A percentile compares a stretch with the other conserved stretches of the same genome.
phyloP scores from a whole-genome alignment of 1,140 invertebrate genomes.

The Aphelenchoides besseyi region DNA sequence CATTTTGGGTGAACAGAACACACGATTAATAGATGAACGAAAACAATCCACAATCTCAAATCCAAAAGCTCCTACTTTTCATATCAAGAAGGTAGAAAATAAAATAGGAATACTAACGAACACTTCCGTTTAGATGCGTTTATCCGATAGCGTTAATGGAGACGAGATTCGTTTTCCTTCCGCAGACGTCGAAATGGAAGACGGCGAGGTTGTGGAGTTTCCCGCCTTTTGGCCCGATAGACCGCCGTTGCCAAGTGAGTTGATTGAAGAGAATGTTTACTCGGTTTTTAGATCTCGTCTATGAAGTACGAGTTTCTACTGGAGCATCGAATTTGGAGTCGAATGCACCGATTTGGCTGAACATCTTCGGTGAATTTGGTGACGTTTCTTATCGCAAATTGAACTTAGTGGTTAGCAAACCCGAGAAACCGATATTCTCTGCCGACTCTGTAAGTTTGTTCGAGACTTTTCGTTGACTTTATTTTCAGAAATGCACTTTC shows the following conservation, averaged over 20 bases:
- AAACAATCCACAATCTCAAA: background rate
- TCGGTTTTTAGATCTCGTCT: slow-evolving; percentile 41
- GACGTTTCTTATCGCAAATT: slow-evolving; percentile 37
- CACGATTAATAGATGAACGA: background rate
- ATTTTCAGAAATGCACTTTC: slow-evolving; percentile 26
- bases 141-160: slow-evolving; percentile 42
- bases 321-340: slow-evolving; percentile 17
- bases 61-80: background rate
- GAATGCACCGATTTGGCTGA: slow-evolving; percentile 28
- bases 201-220: slow-evolving; percentile 38
- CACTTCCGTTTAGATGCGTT: slow-evolving; percentile 29
- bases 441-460: slow-evolving; percentile 24
- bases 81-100: slow-evolving; percentile 31
- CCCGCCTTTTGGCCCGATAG: slow-evolving; percentile 46
- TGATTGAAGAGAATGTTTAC: background rate
- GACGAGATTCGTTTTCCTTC: slow-evolving; percentile 47
- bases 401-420: background rate
- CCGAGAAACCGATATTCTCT: background rate
- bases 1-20: background rate
- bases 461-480: background rate
- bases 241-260: slow-evolving; percentile 41
- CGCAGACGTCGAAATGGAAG: slow-evolving; percentile 32
- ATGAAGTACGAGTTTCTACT: slow-evolving; percentile 34
- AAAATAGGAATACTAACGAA: background rate
- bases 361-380: slow-evolving; percentile 40